These are phyloP conservation scores for Sclerurus mexicanus DNA, from an alignment of 2,113 vertebrate genomes.

Conservation along the genomic window DNA sequence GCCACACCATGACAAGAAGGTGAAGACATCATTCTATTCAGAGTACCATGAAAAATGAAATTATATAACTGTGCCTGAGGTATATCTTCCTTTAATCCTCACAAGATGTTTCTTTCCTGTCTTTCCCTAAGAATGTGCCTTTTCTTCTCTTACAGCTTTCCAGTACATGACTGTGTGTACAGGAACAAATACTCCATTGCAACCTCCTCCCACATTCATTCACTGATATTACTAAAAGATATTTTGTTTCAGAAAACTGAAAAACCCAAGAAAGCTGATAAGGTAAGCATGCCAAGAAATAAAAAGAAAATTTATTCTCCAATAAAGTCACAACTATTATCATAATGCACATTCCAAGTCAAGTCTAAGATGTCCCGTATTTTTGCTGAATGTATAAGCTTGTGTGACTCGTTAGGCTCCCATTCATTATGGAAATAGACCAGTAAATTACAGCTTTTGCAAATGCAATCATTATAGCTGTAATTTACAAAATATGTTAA, in stretches of 20 bases:
- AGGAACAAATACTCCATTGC: background rate
- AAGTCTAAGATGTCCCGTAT: slow-evolving; percentile 14
- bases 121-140: background rate
- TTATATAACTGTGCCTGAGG: background rate
- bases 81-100: background rate
- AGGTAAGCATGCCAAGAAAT: background rate
- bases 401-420: slow-evolving; percentile 67
- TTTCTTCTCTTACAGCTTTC: background rate
- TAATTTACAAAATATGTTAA: slow-evolving; percentile 79
- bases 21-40: background rate
- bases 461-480: slow-evolving; percentile 75
- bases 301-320: background rate
- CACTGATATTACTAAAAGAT: background rate
- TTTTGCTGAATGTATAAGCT: slow-evolving; percentile 65
- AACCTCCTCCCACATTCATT: background rate
- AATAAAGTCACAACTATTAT: slow-evolving; percentile 34
- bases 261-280: background rate
- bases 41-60: background rate
- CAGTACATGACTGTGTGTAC: fast-evolving
- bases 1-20: background rate
- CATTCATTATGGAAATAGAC: slow-evolving; percentile 76
- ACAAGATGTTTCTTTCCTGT: background rate
- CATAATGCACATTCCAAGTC: slow-evolving; percentile 43
- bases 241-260: background rate
- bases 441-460: slow-evolving; percentile 75